Conservation (phyloP, 2,888 invertebrate species). For the Cheilosia scutellata region DNA sequence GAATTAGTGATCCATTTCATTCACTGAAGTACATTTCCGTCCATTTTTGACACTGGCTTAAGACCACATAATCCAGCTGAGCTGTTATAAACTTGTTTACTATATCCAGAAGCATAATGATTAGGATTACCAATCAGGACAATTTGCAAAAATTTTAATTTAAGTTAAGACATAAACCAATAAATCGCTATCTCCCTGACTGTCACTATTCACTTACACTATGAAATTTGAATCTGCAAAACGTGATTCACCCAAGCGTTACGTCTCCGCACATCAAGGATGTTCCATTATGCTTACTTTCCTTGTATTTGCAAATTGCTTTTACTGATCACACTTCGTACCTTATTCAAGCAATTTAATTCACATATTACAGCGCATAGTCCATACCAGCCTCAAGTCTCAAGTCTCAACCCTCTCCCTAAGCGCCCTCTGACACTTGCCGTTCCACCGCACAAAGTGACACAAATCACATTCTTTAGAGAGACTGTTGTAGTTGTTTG, state of each 20-base stretch:
- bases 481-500: neutral
- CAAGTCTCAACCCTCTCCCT: slow-evolving; percentile 25
- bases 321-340: slow-evolving; percentile 41
- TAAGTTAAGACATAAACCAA: no score
- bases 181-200: no score
- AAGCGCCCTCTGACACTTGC: slow-evolving; percentile 25
- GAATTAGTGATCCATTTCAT: no score
- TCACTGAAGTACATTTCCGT: no score
- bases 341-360: slow-evolving; percentile 47
- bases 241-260: slow-evolving; percentile 14
- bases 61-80: no score
- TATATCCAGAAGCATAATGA: no score
- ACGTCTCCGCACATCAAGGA: slow-evolving; percentile 18
- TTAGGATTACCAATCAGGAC: no score
- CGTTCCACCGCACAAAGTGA: slow-evolving; percentile 45
- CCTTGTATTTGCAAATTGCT: slow-evolving; percentile 15
- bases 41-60: no score
- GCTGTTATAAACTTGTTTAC: no score
- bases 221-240: neutral
- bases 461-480: slow-evolving; percentile 54
- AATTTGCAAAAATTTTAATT: no score
- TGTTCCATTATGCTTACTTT: slow-evolving; percentile 31
- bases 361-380: slow-evolving; percentile 35
- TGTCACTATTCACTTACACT: neutral
- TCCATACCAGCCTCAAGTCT: neutral